Evolutionary conservation across 1,140 invertebrate genomes (phyloP).

Genomic region (Tetranychus cinnabarinus): DNA sequence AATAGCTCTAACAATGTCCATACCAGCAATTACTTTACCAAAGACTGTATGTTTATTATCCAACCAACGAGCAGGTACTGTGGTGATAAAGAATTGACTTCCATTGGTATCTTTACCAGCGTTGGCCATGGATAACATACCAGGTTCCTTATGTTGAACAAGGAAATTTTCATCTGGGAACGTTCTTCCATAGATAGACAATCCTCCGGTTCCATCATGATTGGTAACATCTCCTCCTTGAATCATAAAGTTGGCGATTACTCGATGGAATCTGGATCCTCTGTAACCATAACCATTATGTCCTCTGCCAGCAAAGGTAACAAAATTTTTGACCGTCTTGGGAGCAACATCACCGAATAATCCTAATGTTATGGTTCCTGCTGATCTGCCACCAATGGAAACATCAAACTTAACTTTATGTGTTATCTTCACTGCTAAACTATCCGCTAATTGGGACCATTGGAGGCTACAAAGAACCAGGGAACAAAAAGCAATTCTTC

Average conservation of each 20-base stretch:
- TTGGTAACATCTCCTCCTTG: conserved; percentile 50
- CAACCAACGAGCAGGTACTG: conserved; percentile 51
- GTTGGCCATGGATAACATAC: conserved; percentile 30
- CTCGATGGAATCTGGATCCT: conserved; percentile 29
- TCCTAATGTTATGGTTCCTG: conserved; percentile 53
- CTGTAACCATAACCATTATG: conserved; percentile 14
- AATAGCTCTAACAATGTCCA: conserved; percentile 54
- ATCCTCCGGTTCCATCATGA: conserved; percentile 70
- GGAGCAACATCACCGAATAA: conserved; percentile 58
- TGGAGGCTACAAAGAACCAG: neutral
- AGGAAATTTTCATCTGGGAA: conserved; percentile 29
- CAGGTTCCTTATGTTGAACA: conserved; percentile 20
- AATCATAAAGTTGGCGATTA: conserved; percentile 16
- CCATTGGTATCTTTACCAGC: conserved; percentile 33
- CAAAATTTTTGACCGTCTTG: conserved; percentile 76
- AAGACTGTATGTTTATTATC: conserved; percentile 90
- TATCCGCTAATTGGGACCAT: neutral
- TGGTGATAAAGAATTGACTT: conserved; percentile 41
- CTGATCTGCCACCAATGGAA: neutral
- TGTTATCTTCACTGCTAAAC: neutral
- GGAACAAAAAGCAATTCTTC: too few species aligned
- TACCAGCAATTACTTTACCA: conserved; percentile 51
- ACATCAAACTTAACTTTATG: neutral
- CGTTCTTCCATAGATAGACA: conserved; percentile 21
- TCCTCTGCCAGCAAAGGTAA: conserved; percentile 52